Base-by-base conservation (phyloP, 2,113 vertebrate species). In the Corythoichthys haematopterus region DNA sequence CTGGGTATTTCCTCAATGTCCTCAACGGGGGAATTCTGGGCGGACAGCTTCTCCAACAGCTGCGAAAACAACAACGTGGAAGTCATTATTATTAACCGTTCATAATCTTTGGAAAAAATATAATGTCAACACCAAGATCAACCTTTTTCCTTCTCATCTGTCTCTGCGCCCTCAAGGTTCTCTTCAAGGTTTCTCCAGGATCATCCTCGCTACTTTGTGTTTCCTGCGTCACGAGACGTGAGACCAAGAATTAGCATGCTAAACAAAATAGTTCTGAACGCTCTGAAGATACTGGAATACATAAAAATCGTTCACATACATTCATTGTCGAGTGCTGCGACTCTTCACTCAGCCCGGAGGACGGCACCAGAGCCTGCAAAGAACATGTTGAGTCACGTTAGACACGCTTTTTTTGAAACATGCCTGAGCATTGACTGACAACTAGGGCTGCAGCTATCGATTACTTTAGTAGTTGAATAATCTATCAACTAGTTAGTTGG, bases 61-160 rank as follows among this genome's bases (percentile, higher is more conserved):
- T 92, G 51, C 64, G 35, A 45, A 4, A 55, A 2, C 56, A 45
- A 57, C 5, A 55, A 51, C 61, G 9, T 0, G 2, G 11, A 57
- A 57, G 35, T 36, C 12, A 16, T 6, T 53, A 33, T 3, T 7
- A 20, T 33, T n/a, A 3, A 52, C 6, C 51, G 7, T 20, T 52
- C 5, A 5, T 9, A 8, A 52, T 20, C n/a, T 8, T 9, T 52
- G 16, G 7, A 8, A 20, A 28, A 52, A 3, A 52, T n/a, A 16
- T n/a, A 46, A 43, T 43, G 8, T 10, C 4, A 1, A 45, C 11
- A 16, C 43, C 51, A 36, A 13, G 40, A 2, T 1, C 14, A 78
- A 95, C 95, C 88, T 69, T 73, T 64, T 90, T 87, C 66, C 85
- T 92, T 15, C 79, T 82, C 2, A 74, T 88, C 55, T 87, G 88